Evolutionary conservation across 2,797 vertebrate genomes (phyloP), one percentile per base, ranked within the genome.

Genomic region (Selene dorsalis): DNA sequence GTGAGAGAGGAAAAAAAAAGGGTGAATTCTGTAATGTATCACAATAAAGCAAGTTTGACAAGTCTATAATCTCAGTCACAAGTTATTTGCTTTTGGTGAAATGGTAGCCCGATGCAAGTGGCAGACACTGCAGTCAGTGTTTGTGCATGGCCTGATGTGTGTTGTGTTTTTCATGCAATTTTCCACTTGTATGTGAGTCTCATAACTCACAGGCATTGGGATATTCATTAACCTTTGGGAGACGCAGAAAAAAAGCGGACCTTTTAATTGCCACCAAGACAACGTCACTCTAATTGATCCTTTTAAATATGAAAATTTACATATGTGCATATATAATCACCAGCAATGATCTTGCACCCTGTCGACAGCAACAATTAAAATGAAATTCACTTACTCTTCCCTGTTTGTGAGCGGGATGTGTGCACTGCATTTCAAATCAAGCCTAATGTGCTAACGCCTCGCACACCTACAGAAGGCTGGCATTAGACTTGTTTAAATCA

Each of bases 231-330:
- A 95, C 93, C 94, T 95, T 94, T 95, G 86, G 85, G 87, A 91
- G 91, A 89, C 28, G 87, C 85, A 92, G 81, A 92, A 91, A 93
- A 94, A 94, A 92, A 94, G 90, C 92, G 91, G 92, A 93, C 93
- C 93, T 93, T 94, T 95, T 93, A 94, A 94, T 94, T 94, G 93
- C 83, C 78, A 86, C 90, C 89, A 82, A 85, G 88, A 94, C 88
- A 93, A 93, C 93, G 91, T 94, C 92, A 92, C 86, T 92, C 92
- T 91, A 95, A 95, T 94, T 93, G 91, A 93, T 89, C 91, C 89
- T 95, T 95, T 95, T 93, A 94, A 94, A 94, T 94, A 92, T 87
- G 92, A 93, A 93, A 83, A 94, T 94, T 94, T 93, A 94, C 94
- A 95, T 94, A 94, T 92, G 92, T 94, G 94, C 93, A 94, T 95